Evolutionary conservation across 2,113 vertebrate genomes (phyloP).

Genomic region (Rhinichthys klamathensis): DNA sequence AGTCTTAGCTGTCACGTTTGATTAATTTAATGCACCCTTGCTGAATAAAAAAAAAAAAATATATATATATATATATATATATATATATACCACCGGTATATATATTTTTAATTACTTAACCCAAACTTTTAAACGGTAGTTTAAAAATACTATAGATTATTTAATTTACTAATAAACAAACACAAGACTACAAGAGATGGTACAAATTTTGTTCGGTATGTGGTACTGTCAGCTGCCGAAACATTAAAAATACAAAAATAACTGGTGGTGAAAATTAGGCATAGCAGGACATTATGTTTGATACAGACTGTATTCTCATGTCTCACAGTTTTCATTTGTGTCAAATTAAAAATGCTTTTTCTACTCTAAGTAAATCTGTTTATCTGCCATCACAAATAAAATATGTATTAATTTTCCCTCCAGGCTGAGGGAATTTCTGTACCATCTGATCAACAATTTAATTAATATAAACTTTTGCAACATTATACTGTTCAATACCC

Average conservation of each 20-base stretch:
- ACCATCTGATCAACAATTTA: not conserved
- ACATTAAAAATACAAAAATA: not conserved
- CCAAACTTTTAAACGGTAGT: too few species aligned
- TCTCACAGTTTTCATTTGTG: not conserved
- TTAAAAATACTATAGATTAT: too few species aligned
- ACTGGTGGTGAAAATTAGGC: not conserved
- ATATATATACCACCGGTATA: too few species aligned
- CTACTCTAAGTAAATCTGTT: not conserved
- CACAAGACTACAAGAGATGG: too few species aligned
- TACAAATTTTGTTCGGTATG: not conserved
- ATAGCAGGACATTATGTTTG: not conserved
- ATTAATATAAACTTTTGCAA: not conserved
- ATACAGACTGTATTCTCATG: not conserved
- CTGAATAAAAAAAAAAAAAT: too few species aligned
- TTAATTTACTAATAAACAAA: too few species aligned
- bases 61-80: too few species aligned
- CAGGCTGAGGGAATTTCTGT: not conserved
- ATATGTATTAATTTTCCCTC: not conserved
- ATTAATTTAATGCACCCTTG: too few species aligned
- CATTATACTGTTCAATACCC: not conserved
- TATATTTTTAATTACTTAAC: too few species aligned
- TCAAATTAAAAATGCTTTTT: not conserved
- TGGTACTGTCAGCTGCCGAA: constrained; percentile 7
- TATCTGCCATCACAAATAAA: constrained; percentile 7
- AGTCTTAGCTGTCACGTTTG: too few species aligned